Percentiles rank a stretch among this genome's conserved stretches.
These are phyloP conservation scores for Archips crataeganus DNA, from an alignment of 2,888 invertebrate genomes.

Conservation along the genomic window DNA sequence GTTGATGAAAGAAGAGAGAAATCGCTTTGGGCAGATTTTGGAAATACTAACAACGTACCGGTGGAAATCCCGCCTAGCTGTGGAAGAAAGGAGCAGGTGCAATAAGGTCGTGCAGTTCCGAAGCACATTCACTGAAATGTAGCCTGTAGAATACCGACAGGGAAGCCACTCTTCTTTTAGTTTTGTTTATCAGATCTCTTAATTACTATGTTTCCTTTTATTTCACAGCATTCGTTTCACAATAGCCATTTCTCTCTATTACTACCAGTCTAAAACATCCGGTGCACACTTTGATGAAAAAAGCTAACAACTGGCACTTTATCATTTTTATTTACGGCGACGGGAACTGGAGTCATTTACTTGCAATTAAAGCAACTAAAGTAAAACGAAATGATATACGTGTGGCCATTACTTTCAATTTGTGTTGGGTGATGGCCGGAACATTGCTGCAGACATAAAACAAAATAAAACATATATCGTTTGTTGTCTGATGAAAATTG, in stretches of 20 bases:
- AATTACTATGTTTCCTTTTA: not conserved
- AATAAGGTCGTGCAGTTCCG: too few species aligned
- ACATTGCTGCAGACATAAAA: not conserved
- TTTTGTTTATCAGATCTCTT: not conserved
- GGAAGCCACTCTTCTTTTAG: too few species aligned
- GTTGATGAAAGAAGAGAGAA: too few species aligned
- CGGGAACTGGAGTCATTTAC: constrained; percentile 23
- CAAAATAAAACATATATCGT: not conserved
- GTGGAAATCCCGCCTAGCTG: too few species aligned
- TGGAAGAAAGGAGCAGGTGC: too few species aligned
- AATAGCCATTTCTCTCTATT: constrained; percentile 21
- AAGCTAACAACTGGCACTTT: constrained; percentile 28
- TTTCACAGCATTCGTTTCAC: not conserved
- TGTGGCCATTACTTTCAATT: constrained; percentile 16
- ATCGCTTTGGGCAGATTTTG: too few species aligned
- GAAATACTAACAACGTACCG: too few species aligned
- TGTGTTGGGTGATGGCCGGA: not conserved
- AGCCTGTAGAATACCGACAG: too few species aligned
- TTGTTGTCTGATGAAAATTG: not conserved
- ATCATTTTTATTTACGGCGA: constrained; percentile 33
- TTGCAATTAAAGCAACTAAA: constrained; percentile 28
- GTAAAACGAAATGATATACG: constrained; percentile 15
- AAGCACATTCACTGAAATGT: too few species aligned
- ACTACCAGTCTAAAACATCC: constrained; percentile 29
- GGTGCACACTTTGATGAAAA: constrained; percentile 38